Base-by-base conservation (phyloP, 2,888 invertebrate genomes). In the Calliopum simillimum region DNA sequence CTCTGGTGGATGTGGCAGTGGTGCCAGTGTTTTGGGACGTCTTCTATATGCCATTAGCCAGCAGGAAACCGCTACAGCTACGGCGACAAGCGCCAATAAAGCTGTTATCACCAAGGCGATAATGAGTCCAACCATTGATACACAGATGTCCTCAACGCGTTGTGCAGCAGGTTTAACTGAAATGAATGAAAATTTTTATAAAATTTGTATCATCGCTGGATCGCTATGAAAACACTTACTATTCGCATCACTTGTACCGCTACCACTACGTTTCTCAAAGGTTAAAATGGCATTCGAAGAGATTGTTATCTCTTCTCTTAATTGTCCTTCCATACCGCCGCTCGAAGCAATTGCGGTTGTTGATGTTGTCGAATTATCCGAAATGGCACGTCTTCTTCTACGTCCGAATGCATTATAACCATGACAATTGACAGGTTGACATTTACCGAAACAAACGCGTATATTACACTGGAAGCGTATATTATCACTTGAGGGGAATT, bases 391-490 rank as follows among this genome's bases (percentile, higher is more conserved):
- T 86, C 94, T 89, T 83, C 91, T 91, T 77, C 94, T 90, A 81
- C 94, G 91, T 68, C 97, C 97, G 82, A 93, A 97, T 33, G 96
- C 96, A 85, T 97, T 95, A 81, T 92, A 92, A 74, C 96, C 96
- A 76, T 94, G 92, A 85, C 97, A 97, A 82, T 97, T 97, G 2
- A 97, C 96, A 79, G 97, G 96, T 89, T 96, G 97, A 85, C 97
- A 97, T 87, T 92, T 94, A 84, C 96, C 96, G 82, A 97, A 97
- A 89, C 97, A 97, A 12, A 97, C 96, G 72, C 96, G 90, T 79
- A 97, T 96, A 85, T 97, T 97, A 85, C 97, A 97, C 86, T 97
- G 97, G 94, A 97, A 97, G 86, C 95, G 88, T 79, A 97, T 95
- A 81, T 95, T 96, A 81, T 97, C 96, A 81, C 96, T 96, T 79